Conservation (phyloP, 2,113 vertebrate genomes). For the Nycticryphes semicollaris region DNA sequence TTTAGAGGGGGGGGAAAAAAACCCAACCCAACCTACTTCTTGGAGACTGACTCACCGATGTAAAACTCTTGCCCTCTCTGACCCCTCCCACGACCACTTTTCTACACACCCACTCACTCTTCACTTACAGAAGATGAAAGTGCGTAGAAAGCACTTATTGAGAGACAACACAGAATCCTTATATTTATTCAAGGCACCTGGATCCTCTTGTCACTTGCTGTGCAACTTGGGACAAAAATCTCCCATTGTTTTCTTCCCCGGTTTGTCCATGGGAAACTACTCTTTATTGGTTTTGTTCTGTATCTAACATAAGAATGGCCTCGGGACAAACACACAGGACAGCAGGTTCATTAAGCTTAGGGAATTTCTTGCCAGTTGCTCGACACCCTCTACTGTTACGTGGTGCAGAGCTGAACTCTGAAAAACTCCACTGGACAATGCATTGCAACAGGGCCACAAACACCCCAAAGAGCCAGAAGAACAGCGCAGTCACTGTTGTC, state of each 20-base stretch:
- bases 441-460: background rate
- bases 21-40: background rate
- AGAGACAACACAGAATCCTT: background rate
- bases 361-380: background rate
- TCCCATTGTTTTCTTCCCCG: background rate
- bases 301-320: background rate
- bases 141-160: accelerated
- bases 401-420: background rate
- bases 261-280: background rate
- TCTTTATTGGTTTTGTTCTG: background rate
- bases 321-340: background rate
- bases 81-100: background rate
- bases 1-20: background rate
- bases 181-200: background rate
- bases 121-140: background rate
- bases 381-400: accelerated
- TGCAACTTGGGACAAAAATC: background rate
- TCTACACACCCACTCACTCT: background rate
- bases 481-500: background rate
- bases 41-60: background rate
- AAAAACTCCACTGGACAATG: background rate
- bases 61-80: background rate
- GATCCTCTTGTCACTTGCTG: background rate
- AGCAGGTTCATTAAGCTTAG: background rate
- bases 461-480: background rate